Evolutionary conservation across 2,113 vertebrate genomes (phyloP).

Genomic region (Anolis carolinensis): DNA sequence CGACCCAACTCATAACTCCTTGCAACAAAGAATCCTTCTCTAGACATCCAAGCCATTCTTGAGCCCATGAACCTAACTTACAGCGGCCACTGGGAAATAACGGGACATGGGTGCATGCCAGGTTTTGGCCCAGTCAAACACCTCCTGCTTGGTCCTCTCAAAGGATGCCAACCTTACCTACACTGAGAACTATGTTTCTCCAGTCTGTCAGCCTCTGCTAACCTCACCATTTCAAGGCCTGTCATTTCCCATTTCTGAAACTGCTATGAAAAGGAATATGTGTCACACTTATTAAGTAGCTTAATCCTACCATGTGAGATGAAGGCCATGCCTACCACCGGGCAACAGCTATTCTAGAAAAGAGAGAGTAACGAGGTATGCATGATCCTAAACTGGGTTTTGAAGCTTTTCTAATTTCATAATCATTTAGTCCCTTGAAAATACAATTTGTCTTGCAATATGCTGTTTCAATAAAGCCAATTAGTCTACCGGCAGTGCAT

Average conservation of each 20-base stretch:
- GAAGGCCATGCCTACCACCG: constrained; percentile 29
- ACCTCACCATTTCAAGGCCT: neutral
- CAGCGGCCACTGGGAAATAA: neutral
- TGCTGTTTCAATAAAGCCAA: constrained; percentile 54
- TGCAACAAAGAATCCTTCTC: neutral
- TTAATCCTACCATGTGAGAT: constrained; percentile 3
- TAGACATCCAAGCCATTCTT: neutral
- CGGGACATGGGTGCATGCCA: too few relatives aligned
- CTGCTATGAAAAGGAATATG: constrained; percentile 17
- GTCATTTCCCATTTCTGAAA: constrained; percentile 9
- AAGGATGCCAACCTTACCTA: neutral
- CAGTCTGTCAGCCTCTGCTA: neutral
- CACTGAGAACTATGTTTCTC: neutral
- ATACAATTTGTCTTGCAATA: constrained; percentile 51
- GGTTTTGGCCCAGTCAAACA: neutral
- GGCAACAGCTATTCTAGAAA: constrained; percentile 36
- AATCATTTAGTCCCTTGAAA: constrained; percentile 54
- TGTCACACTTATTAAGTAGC: constrained; percentile 34
- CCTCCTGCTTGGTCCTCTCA: neutral
- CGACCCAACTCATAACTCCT: neutral
- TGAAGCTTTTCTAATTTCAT: constrained; percentile 51
- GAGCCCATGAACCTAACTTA: neutral
- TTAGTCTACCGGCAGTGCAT: constrained; percentile 26
- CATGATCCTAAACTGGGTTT: constrained; percentile 33
- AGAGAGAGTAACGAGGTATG: constrained; percentile 12